Evolutionary conservation across 37 sponge, comb jelly and placozoan species (phyloP), one percentile per base, ranked within the genome.

Genomic region (Hormiphora californensis): DNA sequence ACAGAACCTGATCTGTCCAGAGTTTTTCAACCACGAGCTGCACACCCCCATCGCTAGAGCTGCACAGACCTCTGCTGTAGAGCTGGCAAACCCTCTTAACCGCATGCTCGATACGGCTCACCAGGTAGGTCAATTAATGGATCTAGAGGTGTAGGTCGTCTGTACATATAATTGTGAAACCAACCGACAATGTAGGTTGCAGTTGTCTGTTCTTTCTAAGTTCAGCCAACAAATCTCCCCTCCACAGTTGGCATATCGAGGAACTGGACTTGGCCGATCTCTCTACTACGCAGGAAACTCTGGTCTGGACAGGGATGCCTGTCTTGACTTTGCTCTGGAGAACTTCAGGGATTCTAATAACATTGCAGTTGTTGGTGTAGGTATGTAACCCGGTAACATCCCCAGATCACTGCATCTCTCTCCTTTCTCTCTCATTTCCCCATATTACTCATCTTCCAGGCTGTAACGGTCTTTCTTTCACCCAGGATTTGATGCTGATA

Each of bases 261-360:
- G 81, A 4, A 73, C 81, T 73, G 81, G 81, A 19, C 46, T 73
- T 23, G 81, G 81, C 81, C 3, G 81, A 40, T 73, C 81, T 41
- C 8, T 73, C 22, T 73, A 40, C 81, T 73, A 22, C 27, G 43
- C 39, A 11, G 43, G 43, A 43, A 11, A 22, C 9, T 43, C 46
- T 11, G 35, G 46, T 1, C 40, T 73, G 12, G 35, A 27, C 1
- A 1, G 81, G 8, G 44, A 73, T 40, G 5, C 46, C 1, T n/a
- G 40, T 0, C 46, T 73, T 4, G 81, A 73, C 81, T 73, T 73
- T 40, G 81, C 35, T 3, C 46, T 46, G 9, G 81, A 27, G 1
- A 73, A 73, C 81, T 73, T 73, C 81, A 73, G 43, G 27, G 81
- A 73, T 40, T 73, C 81, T 11, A 73, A 73, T 46, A 73, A 73